phyloP scores from a whole-genome alignment of 2,113 vertebrate species.

The Oncorhynchus kisutch region DNA sequence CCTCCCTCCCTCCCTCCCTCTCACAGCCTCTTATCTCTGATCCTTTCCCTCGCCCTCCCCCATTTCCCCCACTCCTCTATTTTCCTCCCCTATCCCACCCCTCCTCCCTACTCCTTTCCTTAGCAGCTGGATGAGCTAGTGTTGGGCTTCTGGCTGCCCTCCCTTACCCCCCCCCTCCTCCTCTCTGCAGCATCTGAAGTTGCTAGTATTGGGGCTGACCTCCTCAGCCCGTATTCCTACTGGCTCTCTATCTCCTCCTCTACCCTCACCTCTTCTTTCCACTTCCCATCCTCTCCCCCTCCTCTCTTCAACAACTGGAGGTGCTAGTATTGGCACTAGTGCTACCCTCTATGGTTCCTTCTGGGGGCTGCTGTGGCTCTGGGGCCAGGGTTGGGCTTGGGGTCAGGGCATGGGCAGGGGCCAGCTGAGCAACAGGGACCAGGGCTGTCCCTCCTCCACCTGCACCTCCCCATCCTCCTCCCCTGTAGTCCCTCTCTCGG shows the following conservation, averaged over 20 bases:
- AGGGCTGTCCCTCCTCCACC: constrained; percentile 20
- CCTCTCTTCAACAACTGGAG: constrained; percentile 82
- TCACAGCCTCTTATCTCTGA: constrained; percentile 18
- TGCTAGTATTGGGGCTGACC: constrained; percentile 34
- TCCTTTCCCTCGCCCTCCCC: constrained; percentile 23
- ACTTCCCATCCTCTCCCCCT: background rate
- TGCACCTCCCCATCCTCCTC: constrained; percentile 6
- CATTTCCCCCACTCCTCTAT: constrained; percentile 34
- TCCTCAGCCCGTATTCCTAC: constrained; percentile 27
- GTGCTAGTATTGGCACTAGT: constrained; percentile 87
- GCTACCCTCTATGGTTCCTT: constrained; percentile 79
- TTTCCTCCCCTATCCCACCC: constrained; percentile 5
- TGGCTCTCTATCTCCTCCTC: background rate
- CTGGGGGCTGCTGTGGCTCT: constrained; percentile 72
- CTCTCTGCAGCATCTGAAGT: constrained; percentile 5
- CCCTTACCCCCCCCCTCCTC: constrained; percentile 21
- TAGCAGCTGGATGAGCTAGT: background rate
- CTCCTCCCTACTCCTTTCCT: constrained; percentile 25
- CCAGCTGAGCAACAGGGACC: constrained; percentile 51
- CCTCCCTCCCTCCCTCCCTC: background rate
- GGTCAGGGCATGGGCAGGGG: constrained; percentile 35
- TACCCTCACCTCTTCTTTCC: constrained; percentile 26
- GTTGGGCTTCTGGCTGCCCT: background rate
- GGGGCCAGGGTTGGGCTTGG: constrained; percentile 66
- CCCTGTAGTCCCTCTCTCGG: constrained; percentile 71